Evolutionary conservation across 2,113 vertebrate species (phyloP).

Genomic region (Epinephelus fuscoguttatus): DNA sequence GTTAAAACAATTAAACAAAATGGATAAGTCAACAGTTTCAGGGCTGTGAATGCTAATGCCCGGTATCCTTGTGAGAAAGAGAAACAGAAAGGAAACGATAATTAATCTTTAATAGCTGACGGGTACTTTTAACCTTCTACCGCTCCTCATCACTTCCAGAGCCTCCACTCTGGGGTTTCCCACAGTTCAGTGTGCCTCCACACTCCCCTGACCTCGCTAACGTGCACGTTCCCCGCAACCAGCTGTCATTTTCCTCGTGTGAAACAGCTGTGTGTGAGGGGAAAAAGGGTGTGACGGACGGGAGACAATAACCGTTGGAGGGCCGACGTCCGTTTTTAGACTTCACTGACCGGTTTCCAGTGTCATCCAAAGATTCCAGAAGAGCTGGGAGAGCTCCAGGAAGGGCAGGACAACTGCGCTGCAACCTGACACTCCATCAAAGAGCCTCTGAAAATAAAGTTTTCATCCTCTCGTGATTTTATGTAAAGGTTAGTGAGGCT

Average conservation of each 20-base stretch:
- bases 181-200: slow-evolving; percentile 54
- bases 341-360: slow-evolving; percentile 66
- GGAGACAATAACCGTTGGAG: slow-evolving; percentile 59
- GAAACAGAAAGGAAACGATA: slow-evolving; percentile 18
- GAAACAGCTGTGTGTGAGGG: slow-evolving; percentile 65
- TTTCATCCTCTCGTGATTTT: slow-evolving; percentile 63
- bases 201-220: slow-evolving; percentile 52
- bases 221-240: slow-evolving; percentile 53
- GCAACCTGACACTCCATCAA: slow-evolving; percentile 52
- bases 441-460: slow-evolving; percentile 62
- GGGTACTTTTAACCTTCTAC: slow-evolving; percentile 5
- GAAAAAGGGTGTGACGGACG: slow-evolving; percentile 63
- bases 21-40: background rate
- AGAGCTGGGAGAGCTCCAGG: slow-evolving; percentile 56
- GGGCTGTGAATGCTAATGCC: too few species aligned
- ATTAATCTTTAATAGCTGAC: slow-evolving; percentile 39
- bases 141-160: slow-evolving; percentile 26
- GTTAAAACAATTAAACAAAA: background rate
- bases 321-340: slow-evolving; percentile 67
- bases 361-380: slow-evolving; percentile 68
- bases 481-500: slow-evolving; percentile 55
- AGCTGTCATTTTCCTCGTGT: slow-evolving; percentile 62
- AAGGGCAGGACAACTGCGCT: slow-evolving; percentile 64
- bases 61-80: background rate
- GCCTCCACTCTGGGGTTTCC: slow-evolving; percentile 71